Conservation (phyloP, 2,888 invertebrate species). For the Cephus rjabovi region DNA sequence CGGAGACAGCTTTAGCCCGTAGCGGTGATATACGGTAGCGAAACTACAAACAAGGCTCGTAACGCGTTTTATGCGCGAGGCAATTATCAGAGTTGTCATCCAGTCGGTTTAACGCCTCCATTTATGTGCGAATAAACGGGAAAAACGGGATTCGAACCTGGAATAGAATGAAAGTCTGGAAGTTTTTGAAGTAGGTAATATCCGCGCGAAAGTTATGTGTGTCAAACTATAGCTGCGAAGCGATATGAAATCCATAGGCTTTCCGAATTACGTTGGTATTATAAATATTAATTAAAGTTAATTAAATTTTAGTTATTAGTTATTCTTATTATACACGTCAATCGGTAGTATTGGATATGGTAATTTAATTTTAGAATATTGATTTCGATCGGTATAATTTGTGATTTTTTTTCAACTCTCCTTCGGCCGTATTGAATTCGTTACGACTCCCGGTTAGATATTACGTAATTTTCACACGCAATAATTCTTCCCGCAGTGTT, state of each 20-base stretch:
- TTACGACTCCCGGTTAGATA: background rate
- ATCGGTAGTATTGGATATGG: background rate
- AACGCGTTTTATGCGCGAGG: conserved; percentile 57
- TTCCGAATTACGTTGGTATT: background rate
- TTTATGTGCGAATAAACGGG: conserved; percentile 55
- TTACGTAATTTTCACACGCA: background rate
- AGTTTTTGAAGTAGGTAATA: background rate
- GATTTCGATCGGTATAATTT: background rate
- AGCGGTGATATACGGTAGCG: conserved; percentile 13
- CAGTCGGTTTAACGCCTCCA: conserved; percentile 59
- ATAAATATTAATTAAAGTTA: background rate
- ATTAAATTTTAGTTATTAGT: background rate
- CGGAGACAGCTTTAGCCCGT: background rate
- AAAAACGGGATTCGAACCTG: conserved; percentile 37
- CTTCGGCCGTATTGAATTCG: background rate
- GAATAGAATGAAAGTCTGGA: background rate
- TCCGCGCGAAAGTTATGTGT: background rate
- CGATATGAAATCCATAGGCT: background rate
- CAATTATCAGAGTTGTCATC: conserved; percentile 63
- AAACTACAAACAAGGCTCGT: conserved; percentile 55
- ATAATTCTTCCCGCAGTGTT: background rate
- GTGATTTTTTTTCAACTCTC: background rate
- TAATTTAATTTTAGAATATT: background rate
- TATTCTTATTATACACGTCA: background rate
- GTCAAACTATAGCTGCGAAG: background rate